Conservation (phyloP, 2,113 vertebrate species). For the Upupa epops region DNA sequence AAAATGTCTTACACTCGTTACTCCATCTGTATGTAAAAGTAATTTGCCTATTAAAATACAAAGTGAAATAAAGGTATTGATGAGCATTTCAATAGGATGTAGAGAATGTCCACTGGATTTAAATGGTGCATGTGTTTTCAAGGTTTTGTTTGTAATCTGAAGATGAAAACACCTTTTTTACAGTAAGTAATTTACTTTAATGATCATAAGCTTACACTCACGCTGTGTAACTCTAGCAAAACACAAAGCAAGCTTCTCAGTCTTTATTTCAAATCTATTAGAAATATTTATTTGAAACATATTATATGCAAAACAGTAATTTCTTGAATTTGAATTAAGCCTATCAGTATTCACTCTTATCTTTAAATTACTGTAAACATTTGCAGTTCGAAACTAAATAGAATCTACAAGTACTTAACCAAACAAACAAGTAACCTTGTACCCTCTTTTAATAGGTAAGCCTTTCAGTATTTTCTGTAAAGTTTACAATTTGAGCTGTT, state of each 20-base stretch:
- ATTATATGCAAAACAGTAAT: not conserved
- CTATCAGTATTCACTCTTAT: not conserved
- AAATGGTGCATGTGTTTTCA: not conserved
- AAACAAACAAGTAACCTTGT: not conserved
- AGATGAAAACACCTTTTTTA: not conserved
- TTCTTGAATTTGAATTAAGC: not conserved
- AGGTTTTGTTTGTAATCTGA: not conserved
- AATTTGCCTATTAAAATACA: conserved; percentile 41
- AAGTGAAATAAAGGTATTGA: not conserved
- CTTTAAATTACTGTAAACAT: not conserved
- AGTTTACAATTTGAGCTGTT: not conserved
- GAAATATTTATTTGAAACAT: not conserved
- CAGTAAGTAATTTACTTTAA: not conserved
- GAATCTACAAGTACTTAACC: not conserved
- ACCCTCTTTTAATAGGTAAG: not conserved
- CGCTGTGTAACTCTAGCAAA: not conserved
- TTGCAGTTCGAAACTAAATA: not conserved
- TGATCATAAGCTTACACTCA: not conserved
- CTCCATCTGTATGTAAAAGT: conserved; percentile 28
- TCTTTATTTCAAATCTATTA: not conserved
- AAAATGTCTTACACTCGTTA: conserved; percentile 33
- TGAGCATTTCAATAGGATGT: not conserved
- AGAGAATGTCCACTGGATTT: not conserved
- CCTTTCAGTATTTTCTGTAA: not conserved
- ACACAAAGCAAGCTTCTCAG: not conserved